Conservation (phyloP, 2,888 invertebrate genomes). For the Eupithecia subumbrata region DNA sequence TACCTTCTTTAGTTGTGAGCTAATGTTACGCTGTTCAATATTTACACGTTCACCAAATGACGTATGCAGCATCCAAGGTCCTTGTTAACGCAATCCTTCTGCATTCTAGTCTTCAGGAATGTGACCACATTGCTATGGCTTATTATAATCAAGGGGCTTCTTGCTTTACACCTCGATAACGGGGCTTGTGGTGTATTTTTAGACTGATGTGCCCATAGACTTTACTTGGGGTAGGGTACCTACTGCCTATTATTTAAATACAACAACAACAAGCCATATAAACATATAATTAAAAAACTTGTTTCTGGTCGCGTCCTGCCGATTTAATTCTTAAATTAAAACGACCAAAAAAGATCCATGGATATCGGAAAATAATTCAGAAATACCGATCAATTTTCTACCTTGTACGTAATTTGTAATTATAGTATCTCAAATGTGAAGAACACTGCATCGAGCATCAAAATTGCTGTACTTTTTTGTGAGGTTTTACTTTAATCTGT, state of each 20-base stretch:
- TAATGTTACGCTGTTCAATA: conserved; percentile 2
- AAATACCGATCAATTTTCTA: conserved; percentile 10
- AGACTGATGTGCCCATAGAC: conserved; percentile 8
- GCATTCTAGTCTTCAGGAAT: conserved; percentile 60
- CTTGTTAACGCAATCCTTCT: conserved; percentile 58
- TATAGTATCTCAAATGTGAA: conserved; percentile 1
- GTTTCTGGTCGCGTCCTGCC: background rate
- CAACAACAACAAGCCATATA: too few relatives aligned
- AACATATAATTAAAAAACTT: background rate
- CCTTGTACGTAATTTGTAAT: conserved; percentile 11
- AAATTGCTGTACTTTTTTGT: conserved; percentile 13
- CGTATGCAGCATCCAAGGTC: conserved; percentile 41
- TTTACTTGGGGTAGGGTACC: background rate
- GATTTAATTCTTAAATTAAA: background rate
- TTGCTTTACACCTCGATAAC: conserved; percentile 37
- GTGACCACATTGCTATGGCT: conserved; percentile 55
- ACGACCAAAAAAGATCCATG: background rate
- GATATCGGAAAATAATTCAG: background rate
- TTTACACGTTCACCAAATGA: conserved; percentile 19
- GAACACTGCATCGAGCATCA: conserved; percentile 9
- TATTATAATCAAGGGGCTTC: conserved; percentile 59
- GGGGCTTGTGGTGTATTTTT: conserved; percentile 23
- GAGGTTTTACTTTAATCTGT: conserved; percentile 5
- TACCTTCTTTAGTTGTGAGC: background rate
- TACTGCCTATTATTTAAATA: too few relatives aligned